Base-by-base conservation (phyloP, 2,888 invertebrate genomes). In the Nebria brevicollis region DNA sequence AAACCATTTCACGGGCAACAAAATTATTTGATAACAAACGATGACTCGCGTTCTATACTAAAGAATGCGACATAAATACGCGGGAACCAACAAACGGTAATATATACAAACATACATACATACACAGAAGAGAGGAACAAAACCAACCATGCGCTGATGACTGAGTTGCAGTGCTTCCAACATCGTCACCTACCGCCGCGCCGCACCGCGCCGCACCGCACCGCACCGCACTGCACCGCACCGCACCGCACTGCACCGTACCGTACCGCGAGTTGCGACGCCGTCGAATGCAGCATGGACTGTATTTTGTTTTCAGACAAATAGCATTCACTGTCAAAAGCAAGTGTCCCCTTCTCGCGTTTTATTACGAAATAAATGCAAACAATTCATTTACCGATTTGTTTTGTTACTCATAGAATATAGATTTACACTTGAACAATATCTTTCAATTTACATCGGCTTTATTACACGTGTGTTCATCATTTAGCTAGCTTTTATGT, bases 21-120 rank as follows among this genome's bases (percentile, higher is more conserved):
- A 88, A 88, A 88, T 88, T 88, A 88, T 88, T 88, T 88, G 88
- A 88, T 88, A 88, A 88, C 88, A 87, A 88, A 88, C 87, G 87
- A 86, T 87, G 87, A 86, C 86, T 84, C 84, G 84, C 68, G 81
- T 75, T 82, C 84, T 85, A 34, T 34, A 87, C 86, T 86, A 87
- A 87, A 86, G 86, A 86, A 85, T 85, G 84, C 86, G 85, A 85
- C 85, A 66, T 68, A 70, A 81, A 81, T 68, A 81, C 75, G 74
- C 34, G 34, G 34, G n/a, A 74, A 74, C 74, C 15, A 43, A 74
- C 74, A 74, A 34, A 34, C n/a, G 72, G 41, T 72, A 72, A 2
- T 15, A 41, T 34, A 34, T 20, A 20, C 20, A 20, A 20, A 20
- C 34, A 34, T 34, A 34, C 5, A 34, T 54, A 54, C 7, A 54